Conservation (phyloP, 2,797 vertebrate species). For the Oreonectes daqikongensis region DNA sequence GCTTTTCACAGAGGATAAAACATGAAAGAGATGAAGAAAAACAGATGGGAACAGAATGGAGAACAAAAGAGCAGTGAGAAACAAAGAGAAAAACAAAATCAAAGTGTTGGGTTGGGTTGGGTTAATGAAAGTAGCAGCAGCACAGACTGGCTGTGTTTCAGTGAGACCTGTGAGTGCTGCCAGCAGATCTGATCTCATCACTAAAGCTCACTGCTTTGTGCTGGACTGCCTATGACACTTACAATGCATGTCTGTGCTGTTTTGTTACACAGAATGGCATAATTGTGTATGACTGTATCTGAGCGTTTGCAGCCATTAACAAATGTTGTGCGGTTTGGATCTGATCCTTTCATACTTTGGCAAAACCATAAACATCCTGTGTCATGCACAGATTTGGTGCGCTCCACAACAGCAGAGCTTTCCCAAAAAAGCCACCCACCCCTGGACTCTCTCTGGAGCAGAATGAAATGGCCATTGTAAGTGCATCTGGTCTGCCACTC, state of each 20-base stretch:
- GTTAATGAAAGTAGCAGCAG: slow-evolving; percentile 39
- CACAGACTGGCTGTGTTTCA: slow-evolving; percentile 46
- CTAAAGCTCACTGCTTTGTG: background rate
- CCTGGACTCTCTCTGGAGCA: slow-evolving; percentile 17
- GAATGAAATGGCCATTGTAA: slow-evolving; percentile 54
- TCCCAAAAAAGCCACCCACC: slow-evolving; percentile 41
- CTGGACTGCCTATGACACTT: background rate
- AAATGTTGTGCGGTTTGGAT: background rate
- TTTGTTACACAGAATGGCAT: background rate
- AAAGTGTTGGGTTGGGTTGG: slow-evolving; percentile 24
- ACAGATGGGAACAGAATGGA: background rate
- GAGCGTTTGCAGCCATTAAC: background rate
- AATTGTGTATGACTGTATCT: background rate
- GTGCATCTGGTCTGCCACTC: slow-evolving; percentile 55
- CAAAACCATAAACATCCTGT: slow-evolving; percentile 40
- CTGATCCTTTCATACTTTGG: background rate
- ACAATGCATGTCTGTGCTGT: background rate
- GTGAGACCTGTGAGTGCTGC: slow-evolving; percentile 12
- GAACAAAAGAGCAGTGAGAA: background rate
- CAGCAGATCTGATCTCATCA: slow-evolving; percentile 54
- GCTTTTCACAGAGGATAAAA: too few species aligned
- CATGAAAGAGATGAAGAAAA: background rate
- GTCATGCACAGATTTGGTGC: slow-evolving; percentile 44
- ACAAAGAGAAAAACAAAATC: slow-evolving; percentile 31
- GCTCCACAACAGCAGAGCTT: slow-evolving; percentile 32